Conservation (phyloP, 1,140 invertebrate genomes). For the Eriocheir sinensis region DNA sequence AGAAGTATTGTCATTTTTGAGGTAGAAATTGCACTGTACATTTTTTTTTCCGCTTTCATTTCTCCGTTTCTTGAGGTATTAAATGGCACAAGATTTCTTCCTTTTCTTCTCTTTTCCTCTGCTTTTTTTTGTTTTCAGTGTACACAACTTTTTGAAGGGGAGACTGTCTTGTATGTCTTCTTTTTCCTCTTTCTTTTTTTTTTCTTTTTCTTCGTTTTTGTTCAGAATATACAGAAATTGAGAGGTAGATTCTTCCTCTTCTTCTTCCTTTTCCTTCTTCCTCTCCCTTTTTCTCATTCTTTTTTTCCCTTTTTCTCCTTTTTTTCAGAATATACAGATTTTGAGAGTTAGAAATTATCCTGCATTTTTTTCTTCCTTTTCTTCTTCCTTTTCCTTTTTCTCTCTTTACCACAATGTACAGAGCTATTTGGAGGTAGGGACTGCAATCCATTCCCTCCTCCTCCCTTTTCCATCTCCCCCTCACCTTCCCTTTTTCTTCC, state of each 20-base stretch:
- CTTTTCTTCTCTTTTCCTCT: not conserved
- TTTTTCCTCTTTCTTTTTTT: not conserved
- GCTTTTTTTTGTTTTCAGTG: not conserved
- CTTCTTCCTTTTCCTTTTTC: not conserved
- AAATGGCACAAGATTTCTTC: not conserved
- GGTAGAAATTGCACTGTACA: not conserved
- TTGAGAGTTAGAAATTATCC: too few species aligned
- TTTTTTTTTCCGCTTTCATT: not conserved
- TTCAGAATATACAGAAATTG: not conserved
- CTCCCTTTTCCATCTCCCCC: not conserved
- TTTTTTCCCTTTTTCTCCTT: not conserved
- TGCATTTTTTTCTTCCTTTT: not conserved
- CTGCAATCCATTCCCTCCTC: not conserved
- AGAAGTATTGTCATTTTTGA: not conserved
- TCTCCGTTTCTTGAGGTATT: not conserved
- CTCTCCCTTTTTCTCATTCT: not conserved
- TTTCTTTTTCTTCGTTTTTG: not conserved
- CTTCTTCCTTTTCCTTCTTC: too few species aligned
- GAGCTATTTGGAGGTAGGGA: too few species aligned
- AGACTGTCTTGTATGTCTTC: not conserved
- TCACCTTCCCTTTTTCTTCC: not conserved
- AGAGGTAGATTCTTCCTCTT: not conserved
- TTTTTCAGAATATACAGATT: not conserved
- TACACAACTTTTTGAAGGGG: not conserved
- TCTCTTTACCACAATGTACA: too few species aligned